Conservation (phyloP, 2,797 vertebrate species). For the Hafferia zeledoni region DNA sequence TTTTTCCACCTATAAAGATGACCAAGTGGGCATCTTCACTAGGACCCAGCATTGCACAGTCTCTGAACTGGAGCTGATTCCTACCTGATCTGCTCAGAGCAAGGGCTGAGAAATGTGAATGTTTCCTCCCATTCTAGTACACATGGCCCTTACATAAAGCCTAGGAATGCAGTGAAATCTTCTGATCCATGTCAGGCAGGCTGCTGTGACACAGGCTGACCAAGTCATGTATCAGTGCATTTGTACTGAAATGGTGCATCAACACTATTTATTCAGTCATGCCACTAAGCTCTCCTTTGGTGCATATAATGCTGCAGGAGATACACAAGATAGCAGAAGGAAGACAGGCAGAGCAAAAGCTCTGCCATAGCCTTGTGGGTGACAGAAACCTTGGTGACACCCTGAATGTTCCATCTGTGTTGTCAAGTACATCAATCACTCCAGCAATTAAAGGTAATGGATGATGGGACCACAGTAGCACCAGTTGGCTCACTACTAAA, state of each 20-base stretch:
- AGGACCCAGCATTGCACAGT: background rate
- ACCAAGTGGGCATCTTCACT: background rate
- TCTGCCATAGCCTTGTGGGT: background rate
- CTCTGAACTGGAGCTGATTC: background rate
- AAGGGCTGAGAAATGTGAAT: rapidly evolving
- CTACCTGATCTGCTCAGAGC: background rate
- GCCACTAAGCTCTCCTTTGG: background rate
- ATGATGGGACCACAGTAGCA: background rate
- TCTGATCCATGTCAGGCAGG: background rate
- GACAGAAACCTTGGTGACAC: background rate
- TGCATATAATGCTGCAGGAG: background rate
- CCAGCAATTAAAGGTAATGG: background rate
- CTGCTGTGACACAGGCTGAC: background rate
- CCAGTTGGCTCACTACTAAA: background rate
- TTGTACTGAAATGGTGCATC: background rate
- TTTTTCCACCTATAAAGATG: background rate
- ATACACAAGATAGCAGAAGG: background rate
- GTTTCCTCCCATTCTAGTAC: background rate
- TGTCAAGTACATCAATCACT: background rate
- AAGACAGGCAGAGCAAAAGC: background rate
- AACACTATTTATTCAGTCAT: background rate
- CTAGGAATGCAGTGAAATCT: background rate
- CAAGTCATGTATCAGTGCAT: rapidly evolving
- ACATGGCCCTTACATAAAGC: background rate
- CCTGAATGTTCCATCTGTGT: background rate